Base-by-base conservation (phyloP, 2,113 vertebrate species). In the Cochlearius cochlearius region DNA sequence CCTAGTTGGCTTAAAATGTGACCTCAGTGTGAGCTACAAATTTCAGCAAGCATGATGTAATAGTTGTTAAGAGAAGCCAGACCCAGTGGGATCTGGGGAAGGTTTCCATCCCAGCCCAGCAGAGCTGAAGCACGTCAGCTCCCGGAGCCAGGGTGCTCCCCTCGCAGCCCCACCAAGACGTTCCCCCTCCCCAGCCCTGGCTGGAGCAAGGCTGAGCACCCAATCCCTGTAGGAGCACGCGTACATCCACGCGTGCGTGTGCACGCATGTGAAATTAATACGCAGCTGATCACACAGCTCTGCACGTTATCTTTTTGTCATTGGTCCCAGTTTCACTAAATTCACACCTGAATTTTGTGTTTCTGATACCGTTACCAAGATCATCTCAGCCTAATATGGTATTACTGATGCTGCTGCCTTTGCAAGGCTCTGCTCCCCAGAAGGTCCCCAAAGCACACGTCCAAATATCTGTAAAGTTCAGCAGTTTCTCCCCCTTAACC, bases 221-320 rank as follows among this genome's bases (percentile, higher is more conserved):
- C 23, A 12, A 20, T 41, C 43, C 10, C 25, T 20, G 8, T 1
- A 12, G n/a, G 23, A 67, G n/a, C 7, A 0, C 3, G 1, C 13
- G 4, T 55, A 34, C 17, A 11, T 38, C 16, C 34, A 38, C 27
- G 29, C 23, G 23, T 9, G 9, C 27, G 6, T 11, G 11, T 47
- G 23, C 19, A n/a, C 22, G 23, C 15, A 11, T 26, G 19, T 49
- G 39, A 67, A 58, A 75, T 8, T n/a, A 58, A 41, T 20, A 26
- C 30, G n/a, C 15, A 41, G 29, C 41, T 36, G 36, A 55, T 38
- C 3, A 1, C 21, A 21, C 13, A 36, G 38, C 13, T 45, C 49
- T 38, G 39, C 20, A 64, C 11, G 7, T 32, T 55, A 21, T 26
- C 38, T 74, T 63, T 74, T 27, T 22, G 22, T 32, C 27, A 27